Evolutionary conservation across 1,140 invertebrate genomes (phyloP).

Genomic region (Polypedilum pembai): DNA sequence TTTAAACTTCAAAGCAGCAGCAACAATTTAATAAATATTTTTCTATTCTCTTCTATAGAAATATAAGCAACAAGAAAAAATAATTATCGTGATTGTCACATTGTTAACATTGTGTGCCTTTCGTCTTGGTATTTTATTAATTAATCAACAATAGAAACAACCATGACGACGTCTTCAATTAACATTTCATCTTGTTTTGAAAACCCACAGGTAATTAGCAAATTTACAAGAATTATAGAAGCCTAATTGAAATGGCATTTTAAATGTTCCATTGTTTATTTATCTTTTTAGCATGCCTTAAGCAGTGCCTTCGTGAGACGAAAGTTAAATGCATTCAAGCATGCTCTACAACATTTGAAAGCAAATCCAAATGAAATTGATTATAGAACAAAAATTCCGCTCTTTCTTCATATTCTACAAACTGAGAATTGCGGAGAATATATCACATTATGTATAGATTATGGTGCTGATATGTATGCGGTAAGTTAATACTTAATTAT

Average conservation of each 20-base stretch:
- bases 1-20: too few relatives aligned
- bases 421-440: slow-evolving; percentile 47
- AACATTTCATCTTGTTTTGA: slow-evolving; percentile 24
- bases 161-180: slow-evolving; percentile 17
- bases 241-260: not conserved
- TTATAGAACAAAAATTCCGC: slow-evolving; percentile 33
- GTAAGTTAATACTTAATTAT: slow-evolving; percentile 45
- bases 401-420: slow-evolving; percentile 38
- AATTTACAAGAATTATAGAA: not conserved
- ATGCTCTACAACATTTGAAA: slow-evolving; percentile 33
- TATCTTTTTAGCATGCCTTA: slow-evolving; percentile 23
- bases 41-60: not conserved
- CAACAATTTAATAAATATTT: not conserved
- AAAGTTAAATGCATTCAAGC: not conserved
- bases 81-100: not conserved
- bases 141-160: not conserved
- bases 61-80: not conserved
- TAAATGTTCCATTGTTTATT: slow-evolving; percentile 6
- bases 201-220: slow-evolving; percentile 23
- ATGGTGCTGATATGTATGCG: slow-evolving; percentile 58
- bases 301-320: not conserved
- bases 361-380: slow-evolving; percentile 36
- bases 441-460: slow-evolving; percentile 53
- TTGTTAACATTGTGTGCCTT: not conserved
- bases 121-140: slow-evolving; percentile 1